Conservation (phyloP, 2,113 vertebrate genomes). For the Oncorhynchus nerka region DNA sequence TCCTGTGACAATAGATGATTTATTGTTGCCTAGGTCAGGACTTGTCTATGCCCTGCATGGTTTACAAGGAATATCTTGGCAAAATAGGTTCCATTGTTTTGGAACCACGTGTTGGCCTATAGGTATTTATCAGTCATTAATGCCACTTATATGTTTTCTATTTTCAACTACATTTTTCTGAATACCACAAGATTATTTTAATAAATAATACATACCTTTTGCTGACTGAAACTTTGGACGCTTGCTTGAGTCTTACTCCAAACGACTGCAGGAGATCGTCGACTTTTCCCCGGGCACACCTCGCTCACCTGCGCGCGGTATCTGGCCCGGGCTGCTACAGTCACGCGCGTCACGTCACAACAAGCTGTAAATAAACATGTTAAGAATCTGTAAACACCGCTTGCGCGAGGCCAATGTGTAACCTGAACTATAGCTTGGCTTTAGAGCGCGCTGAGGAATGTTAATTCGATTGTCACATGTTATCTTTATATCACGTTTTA, state of each 20-base stretch:
- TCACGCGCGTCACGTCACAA: slow-evolving; percentile 57
- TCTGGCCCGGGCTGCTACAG: slow-evolving; percentile 13
- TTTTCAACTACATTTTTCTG: too few species aligned
- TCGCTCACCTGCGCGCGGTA: slow-evolving; percentile 35
- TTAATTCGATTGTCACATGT: slow-evolving; percentile 35
- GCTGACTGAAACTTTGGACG: too few species aligned
- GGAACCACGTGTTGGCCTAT: too few species aligned
- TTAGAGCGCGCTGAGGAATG: slow-evolving; percentile 45
- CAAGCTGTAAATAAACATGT: slow-evolving; percentile 49
- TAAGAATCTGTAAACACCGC: slow-evolving; percentile 58
- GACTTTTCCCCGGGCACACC: not conserved
- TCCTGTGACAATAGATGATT: too few species aligned
- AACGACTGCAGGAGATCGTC: not conserved
- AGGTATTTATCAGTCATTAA: too few species aligned
- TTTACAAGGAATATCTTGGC: not conserved
- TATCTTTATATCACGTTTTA: slow-evolving; percentile 6
- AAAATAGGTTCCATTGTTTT: not conserved
- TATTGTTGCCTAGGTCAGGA: too few species aligned
- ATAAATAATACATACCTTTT: too few species aligned
- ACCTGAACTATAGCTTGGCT: slow-evolving; percentile 36
- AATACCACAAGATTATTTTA: too few species aligned
- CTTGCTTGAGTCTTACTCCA: not conserved
- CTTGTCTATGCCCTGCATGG: too few species aligned
- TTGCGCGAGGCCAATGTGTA: slow-evolving; percentile 50
- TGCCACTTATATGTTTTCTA: too few species aligned